Conservation (phyloP, 35 echinoderm and acorn worm genomes). For the Apostichopus parvimensis region DNA sequence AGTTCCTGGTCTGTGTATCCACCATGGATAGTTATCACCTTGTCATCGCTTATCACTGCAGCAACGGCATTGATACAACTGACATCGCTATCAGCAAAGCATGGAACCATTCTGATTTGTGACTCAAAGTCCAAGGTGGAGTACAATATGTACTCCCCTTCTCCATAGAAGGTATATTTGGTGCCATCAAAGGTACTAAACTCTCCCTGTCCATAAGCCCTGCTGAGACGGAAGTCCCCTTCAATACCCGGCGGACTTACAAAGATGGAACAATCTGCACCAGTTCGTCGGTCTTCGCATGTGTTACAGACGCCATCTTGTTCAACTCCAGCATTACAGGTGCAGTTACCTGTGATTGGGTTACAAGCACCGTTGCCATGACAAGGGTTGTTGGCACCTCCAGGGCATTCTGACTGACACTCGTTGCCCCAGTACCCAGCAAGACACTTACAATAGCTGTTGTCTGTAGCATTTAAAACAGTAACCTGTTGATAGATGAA, state of each 20-base stretch:
- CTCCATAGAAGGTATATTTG: conserved; percentile 69
- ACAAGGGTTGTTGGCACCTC: conserved; percentile 75
- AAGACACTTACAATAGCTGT: conserved; percentile 59
- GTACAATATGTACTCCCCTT: conserved; percentile 65
- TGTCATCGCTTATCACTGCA: background rate
- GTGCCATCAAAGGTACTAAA: conserved; percentile 91
- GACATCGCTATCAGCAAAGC: conserved; percentile 28
- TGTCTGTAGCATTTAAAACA: conserved; percentile 31
- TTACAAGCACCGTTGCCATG: conserved; percentile 74
- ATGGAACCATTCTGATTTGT: conserved; percentile 70
- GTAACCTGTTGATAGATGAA: conserved; percentile 7
- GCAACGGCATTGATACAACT: conserved; percentile 85
- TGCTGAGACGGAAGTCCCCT: conserved; percentile 34
- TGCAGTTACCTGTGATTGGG: conserved; percentile 62
- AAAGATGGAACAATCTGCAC: conserved; percentile 77
- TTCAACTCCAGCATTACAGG: conserved; percentile 49
- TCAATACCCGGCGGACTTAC: background rate
- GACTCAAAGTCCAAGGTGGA: conserved; percentile 33
- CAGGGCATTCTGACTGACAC: conserved; percentile 82
- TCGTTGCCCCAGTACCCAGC: conserved; percentile 83
- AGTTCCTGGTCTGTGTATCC: conserved; percentile 75
- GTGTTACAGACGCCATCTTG: conserved; percentile 65
- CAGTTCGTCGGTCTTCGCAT: conserved; percentile 62
- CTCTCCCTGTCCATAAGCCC: conserved; percentile 74
- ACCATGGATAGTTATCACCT: conserved; percentile 66